phyloP scores from a whole-genome alignment of 2,113 vertebrate species.

The Pholis gunnellus region DNA sequence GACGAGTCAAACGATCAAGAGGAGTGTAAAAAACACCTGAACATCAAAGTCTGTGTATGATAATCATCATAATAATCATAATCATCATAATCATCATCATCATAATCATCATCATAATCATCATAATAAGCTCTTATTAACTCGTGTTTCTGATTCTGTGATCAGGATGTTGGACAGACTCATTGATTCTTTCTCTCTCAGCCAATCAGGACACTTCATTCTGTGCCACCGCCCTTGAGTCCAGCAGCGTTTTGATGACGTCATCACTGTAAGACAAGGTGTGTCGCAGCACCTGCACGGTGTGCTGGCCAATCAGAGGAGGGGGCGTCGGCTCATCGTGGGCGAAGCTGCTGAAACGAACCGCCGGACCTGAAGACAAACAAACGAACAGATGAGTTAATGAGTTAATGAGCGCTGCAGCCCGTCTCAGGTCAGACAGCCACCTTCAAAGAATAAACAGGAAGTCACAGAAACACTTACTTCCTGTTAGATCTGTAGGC shows the following conservation, averaged over 20 bases:
- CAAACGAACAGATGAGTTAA: neutral
- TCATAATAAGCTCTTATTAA: neutral
- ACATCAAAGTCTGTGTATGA: no score
- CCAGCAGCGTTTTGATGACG: conserved; percentile 84
- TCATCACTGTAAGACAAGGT: conserved; percentile 86
- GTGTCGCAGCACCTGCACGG: conserved; percentile 87
- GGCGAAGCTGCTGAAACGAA: conserved; percentile 90
- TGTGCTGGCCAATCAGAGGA: conserved; percentile 93
- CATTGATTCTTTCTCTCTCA: neutral
- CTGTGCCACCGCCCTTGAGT: conserved; percentile 84
- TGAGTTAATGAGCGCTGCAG: no score
- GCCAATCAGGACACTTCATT: conserved; percentile 82
- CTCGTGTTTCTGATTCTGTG: neutral
- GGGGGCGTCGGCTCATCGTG: conserved; percentile 83
- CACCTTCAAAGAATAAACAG: no score
- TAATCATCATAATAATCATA: no score
- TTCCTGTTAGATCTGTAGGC: no score
- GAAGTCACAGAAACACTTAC: no score
- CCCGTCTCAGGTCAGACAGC: no score
- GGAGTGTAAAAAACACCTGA: no score
- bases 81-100: neutral
- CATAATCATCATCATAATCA: neutral
- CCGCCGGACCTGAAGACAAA: conserved; percentile 88
- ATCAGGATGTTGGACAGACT: no score
- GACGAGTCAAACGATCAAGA: no score